Conservation (phyloP, 1,140 invertebrate genomes). For the Drosophila lacertosa region DNA sequence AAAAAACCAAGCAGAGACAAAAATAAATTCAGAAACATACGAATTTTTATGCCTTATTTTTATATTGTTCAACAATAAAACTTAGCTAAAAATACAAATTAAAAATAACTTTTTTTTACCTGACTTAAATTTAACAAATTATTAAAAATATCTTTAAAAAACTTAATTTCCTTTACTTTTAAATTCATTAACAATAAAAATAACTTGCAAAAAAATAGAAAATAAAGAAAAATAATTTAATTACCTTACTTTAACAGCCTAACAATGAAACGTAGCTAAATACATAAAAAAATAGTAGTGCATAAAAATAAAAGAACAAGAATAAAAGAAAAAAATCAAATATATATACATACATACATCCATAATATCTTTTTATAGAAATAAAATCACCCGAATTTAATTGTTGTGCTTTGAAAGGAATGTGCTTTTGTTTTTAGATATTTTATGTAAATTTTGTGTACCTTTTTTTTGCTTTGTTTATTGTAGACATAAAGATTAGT, state of each 20-base stretch:
- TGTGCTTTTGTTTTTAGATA: constrained; percentile 82
- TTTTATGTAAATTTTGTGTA: constrained; percentile 74
- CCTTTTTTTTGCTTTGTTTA: constrained; percentile 67
- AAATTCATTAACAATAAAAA: no score
- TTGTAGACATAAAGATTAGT: constrained; percentile 43
- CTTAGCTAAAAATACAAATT: no score
- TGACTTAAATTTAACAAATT: no score
- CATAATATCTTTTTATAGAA: constrained; percentile 52
- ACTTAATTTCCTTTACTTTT: no score
- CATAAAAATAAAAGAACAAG: constrained; percentile 27
- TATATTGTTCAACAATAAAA: constrained; percentile 38
- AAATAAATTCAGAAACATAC: constrained; percentile 22
- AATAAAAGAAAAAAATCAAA: constrained; percentile 13
- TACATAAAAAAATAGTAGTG: constrained; percentile 44
- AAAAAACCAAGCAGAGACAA: constrained; percentile 34
- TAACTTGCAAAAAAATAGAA: constrained; percentile 13
- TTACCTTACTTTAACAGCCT: no score
- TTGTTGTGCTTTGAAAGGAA: constrained; percentile 77
- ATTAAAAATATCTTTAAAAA: no score
- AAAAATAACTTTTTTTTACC: no score
- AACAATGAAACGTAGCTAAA: constrained; percentile 39
- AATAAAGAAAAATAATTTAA: no score
- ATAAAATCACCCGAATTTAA: constrained; percentile 46
- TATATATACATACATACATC: constrained; percentile 40
- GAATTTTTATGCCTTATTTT: constrained; percentile 49